phyloP scores from a whole-genome alignment of 2,888 invertebrate species.

The Blastobasis adustella region DNA sequence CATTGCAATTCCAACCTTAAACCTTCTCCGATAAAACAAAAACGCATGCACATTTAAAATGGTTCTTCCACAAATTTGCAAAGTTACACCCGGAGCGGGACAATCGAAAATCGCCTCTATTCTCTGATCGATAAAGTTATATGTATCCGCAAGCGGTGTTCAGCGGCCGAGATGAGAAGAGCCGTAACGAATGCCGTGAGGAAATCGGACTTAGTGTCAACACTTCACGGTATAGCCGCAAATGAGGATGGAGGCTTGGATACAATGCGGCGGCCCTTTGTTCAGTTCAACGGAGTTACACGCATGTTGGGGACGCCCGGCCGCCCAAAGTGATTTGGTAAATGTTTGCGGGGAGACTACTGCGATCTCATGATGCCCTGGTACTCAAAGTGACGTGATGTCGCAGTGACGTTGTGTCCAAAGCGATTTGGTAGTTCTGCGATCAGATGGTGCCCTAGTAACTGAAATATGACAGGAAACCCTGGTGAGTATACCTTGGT shows the following conservation, averaged over 20 bases:
- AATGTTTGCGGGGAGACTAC: too few relatives aligned
- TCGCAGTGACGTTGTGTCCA: too few relatives aligned
- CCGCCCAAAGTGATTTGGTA: too few relatives aligned
- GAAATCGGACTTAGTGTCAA: constrained; percentile 70
- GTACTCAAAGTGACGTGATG: too few relatives aligned
- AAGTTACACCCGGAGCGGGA: too few relatives aligned
- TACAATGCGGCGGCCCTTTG: constrained; percentile 38
- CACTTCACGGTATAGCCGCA: constrained; percentile 53
- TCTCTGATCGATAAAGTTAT: constrained; percentile 10
- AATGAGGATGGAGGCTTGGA: constrained; percentile 33
- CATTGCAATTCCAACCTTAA: neutral
- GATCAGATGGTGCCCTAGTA: too few relatives aligned
- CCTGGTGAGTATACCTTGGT: too few relatives aligned
- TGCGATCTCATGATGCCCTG: too few relatives aligned
- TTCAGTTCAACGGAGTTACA: constrained; percentile 40
- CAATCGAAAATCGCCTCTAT: constrained; percentile 24
- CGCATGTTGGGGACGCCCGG: constrained; percentile 6
- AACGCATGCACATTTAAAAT: neutral
- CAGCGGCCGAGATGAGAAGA: constrained; percentile 47
- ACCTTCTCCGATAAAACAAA: neutral
- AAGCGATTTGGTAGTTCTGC: too few relatives aligned
- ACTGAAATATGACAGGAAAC: too few relatives aligned
- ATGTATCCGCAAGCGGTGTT: constrained; percentile 12
- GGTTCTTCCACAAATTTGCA: neutral
- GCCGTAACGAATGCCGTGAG: constrained; percentile 51